Evolutionary conservation across 2,113 vertebrate genomes (phyloP), one percentile per base, ranked within the genome.

Genomic region (Sander lucioperca): DNA sequence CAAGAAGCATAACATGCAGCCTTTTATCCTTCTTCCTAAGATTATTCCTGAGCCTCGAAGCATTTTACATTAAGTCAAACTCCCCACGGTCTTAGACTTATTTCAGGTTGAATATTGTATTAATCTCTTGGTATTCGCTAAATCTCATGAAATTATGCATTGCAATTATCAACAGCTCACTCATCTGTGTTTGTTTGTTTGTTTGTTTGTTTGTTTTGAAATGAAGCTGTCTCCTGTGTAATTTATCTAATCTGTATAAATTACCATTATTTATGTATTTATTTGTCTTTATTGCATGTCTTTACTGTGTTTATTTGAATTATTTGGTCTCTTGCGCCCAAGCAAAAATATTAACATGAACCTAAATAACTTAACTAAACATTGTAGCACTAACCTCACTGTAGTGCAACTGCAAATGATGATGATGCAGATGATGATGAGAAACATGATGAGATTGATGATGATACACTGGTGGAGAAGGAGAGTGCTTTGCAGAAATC

Each of bases 201-300:
- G 30, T 39, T 9, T 68, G n/a, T 51, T 63, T 75, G 30, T 33
- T 33, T 33, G 69, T 58, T 76, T 73, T 30, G 68, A 51, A 57
- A 39, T 66, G 19, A 62, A 67, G 21, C 12, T 23, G 33, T 74
- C 69, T 73, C 71, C 15, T 6, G 71, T 47, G 85, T 72, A 64
- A 62, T 76, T 15, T 36, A 74, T 70, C 45, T 45, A 43, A 18
- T 79, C 51, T 77, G 14, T 57, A 63, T 79, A 47, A 53, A 89
- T 76, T 64, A 63, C 18, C 59, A 75, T 71, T 67, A 16, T 79
- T 23, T 33, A 11, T 19, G 6, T 19, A 12, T 51, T 45, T 21
- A 50, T 84, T 54, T 51, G 5, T 85, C 11, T 66, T 57, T 18
- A 11, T 25, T 39, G 15, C 16, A 9, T 33, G 33, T 33, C 33